Evolutionary conservation across 1,140 invertebrate species (phyloP), one percentile per base, ranked within the genome.

Genomic region (Branchinecta lynchi): DNA sequence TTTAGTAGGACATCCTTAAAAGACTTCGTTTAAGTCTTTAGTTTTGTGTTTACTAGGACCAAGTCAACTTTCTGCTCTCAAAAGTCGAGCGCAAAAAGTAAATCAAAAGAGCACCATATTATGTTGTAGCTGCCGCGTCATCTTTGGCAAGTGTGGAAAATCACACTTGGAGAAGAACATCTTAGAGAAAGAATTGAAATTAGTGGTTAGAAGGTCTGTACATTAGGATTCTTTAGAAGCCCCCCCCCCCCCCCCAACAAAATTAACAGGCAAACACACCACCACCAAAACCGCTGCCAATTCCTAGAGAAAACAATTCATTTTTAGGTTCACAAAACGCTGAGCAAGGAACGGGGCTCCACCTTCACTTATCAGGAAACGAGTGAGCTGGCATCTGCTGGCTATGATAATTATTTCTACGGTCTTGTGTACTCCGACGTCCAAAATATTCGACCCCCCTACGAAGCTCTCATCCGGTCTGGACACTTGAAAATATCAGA

Each of bases 381-480:
- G 17, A 15, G 12, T 6, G 51, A 60, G 51, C 73, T 0, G 69
- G 69, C 44, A 67, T 69, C 43, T 66, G 51, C 68, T 69, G 51
- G 9, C 32, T 32, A 15, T 60, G 51, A 83, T 69, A 80, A 81
- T 43, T 81, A 82, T 17, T 73, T 88, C 77, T 92, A 88, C 80
- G 89, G 89, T 7, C 78, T 92, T 0, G 78, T 86, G n/a, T 84
- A 84, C 32, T 79, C 83, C 66, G 89, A 93, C 78, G 78, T 93
- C 21, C 85, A 86, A 8, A 81, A 84, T 69, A 91, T 93, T 68
- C 89, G 89, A 77, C 91, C 90, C 0, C 90, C 90, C 77, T 92
- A 92, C 75, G 90, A 92, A 75, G 86, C 87, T 0, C 89, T 91
- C 89, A 87, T 90, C 70, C 89, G 89, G 78, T 85, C 86, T 67